Evolutionary conservation across 2,888 invertebrate species (phyloP).

Genomic region (Luperina nickerlii): DNA sequence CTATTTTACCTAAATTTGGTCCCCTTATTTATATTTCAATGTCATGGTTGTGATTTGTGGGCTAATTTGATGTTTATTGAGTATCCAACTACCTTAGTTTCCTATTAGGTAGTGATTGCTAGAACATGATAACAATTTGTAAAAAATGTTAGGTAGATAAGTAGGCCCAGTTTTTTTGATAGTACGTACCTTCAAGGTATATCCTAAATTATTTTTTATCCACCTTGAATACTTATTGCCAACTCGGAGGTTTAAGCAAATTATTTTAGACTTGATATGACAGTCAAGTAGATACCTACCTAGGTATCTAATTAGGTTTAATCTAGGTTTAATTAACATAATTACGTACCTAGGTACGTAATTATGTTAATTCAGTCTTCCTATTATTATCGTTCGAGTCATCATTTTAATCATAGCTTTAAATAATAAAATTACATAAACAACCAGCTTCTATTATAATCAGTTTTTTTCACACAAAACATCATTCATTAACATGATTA

Average conservation of each 20-base stretch:
- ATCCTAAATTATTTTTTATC: background rate
- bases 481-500: slow-evolving; percentile 48
- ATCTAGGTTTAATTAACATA: too few relatives aligned
- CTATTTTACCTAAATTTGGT: slow-evolving; percentile 3
- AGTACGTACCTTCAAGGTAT: background rate
- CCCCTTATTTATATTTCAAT: background rate
- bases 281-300: background rate
- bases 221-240: background rate
- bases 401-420: background rate
- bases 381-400: background rate
- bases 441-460: slow-evolving; percentile 15
- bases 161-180: background rate
- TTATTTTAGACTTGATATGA: background rate
- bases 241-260: background rate
- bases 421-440: slow-evolving; percentile 8
- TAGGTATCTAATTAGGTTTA: background rate
- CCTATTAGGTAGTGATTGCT: background rate
- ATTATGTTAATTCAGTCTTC: background rate
- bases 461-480: slow-evolving; percentile 46
- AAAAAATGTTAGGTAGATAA: background rate
- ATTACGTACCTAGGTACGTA: background rate
- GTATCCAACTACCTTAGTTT: too few relatives aligned
- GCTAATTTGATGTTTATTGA: background rate
- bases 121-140: background rate
- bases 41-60: background rate